Evolutionary conservation across 2,888 invertebrate species (phyloP).

Genomic region (Eulithis prunata): DNA sequence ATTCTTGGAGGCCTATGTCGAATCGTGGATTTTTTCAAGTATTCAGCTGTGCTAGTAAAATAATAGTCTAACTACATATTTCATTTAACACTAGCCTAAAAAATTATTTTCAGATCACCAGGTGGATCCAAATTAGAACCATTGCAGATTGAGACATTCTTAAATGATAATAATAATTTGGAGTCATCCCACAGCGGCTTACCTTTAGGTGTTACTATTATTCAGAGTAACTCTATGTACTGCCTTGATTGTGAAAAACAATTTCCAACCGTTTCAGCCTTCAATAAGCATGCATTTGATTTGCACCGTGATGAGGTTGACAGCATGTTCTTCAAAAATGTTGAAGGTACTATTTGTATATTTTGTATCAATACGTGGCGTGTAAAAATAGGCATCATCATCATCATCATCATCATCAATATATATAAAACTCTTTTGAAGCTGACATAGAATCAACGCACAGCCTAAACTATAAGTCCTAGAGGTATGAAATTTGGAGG

Average conservation of each 20-base stretch:
- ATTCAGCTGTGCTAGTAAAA: too few species aligned
- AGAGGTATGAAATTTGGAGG: too few species aligned
- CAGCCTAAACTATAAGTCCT: too few species aligned
- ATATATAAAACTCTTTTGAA: too few species aligned
- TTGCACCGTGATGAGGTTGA: constrained; percentile 54
- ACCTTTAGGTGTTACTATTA: neutral
- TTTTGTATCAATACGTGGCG: neutral
- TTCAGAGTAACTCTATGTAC: constrained; percentile 28
- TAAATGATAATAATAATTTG: constrained; percentile 42
- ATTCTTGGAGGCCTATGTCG: too few species aligned
- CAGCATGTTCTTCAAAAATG: constrained; percentile 56
- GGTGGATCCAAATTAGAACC: constrained; percentile 55
- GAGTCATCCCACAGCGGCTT: neutral
- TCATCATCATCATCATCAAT: too few species aligned
- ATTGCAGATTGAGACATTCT: constrained; percentile 52
- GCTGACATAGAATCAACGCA: too few species aligned
- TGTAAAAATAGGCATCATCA: too few species aligned
- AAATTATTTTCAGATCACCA: constrained; percentile 48
- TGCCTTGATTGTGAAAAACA: constrained; percentile 58
- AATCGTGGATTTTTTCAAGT: too few species aligned
- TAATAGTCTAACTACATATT: too few species aligned
- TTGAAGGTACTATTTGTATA: constrained; percentile 42
- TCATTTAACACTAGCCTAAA: too few species aligned
- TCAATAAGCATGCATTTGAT: constrained; percentile 57
- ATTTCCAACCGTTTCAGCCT: constrained; percentile 49